Conservation (phyloP, 1,140 invertebrate species). For the Danaus melanippus region DNA sequence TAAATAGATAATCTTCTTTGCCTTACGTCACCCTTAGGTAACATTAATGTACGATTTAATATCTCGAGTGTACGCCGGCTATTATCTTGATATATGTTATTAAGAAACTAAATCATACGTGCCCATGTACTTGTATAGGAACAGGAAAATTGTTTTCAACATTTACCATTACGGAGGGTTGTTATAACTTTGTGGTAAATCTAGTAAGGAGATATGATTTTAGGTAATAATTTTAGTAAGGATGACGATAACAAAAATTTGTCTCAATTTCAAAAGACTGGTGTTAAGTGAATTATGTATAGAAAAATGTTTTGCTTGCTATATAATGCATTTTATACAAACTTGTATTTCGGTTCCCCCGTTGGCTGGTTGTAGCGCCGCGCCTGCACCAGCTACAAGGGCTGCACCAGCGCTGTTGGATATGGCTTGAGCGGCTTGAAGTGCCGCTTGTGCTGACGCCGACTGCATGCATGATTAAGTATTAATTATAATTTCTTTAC, state of each 20-base stretch:
- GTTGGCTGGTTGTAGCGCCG: conserved; percentile 74
- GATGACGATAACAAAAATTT: no score
- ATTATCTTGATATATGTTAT: conserved; percentile 22
- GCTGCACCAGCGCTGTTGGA: conserved; percentile 71
- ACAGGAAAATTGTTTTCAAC: conserved; percentile 4
- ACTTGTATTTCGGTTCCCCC: conserved; percentile 67
- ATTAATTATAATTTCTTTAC: no score
- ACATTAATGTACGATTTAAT: conserved; percentile 25
- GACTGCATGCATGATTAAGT: conserved; percentile 57
- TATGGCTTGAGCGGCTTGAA: conserved; percentile 85
- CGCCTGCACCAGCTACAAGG: conserved; percentile 62
- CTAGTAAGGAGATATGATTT: no score
- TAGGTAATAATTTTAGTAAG: no score
- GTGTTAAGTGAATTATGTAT: no score
- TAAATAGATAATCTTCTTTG: conserved; percentile 31
- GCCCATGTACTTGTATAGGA: conserved; percentile 10
- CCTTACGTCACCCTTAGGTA: conserved; percentile 25
- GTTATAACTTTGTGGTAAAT: no score
- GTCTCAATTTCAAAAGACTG: no score
- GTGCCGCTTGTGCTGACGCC: conserved; percentile 83
- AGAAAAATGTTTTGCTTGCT: no score
- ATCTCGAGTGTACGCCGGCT: conserved; percentile 13
- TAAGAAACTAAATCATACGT: conserved; percentile 20
- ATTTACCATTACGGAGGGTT: no score
- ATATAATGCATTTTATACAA: neutral